These are phyloP conservation scores for Hylaeus volcanicus DNA, from an alignment of 1,140 invertebrate genomes.

Conservation along the genomic window DNA sequence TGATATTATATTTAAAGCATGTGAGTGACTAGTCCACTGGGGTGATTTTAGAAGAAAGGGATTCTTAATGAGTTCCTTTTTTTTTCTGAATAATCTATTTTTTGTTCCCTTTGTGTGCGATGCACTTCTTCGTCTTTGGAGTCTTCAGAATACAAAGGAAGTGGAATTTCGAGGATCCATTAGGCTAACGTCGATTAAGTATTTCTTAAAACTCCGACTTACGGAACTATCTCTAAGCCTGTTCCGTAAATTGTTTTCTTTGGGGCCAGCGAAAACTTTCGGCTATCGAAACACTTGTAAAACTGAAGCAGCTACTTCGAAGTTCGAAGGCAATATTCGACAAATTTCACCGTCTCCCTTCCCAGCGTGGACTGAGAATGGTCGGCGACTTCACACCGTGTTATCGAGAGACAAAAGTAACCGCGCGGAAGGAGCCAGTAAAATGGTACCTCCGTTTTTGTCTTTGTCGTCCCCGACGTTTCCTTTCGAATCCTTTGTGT, in stretches of 20 bases:
- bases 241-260: not conserved
- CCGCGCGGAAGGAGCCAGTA: not conserved
- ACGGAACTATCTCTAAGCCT: too few relatives aligned
- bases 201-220: not conserved
- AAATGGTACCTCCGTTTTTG: slow-evolving; percentile 27
- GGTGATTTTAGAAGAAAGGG: too few relatives aligned
- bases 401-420: slow-evolving; percentile 26
- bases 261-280: not conserved
- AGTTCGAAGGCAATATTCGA: not conserved
- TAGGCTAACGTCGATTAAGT: not conserved
- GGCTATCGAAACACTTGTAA: not conserved
- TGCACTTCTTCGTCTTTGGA: too few relatives aligned
- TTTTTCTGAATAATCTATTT: too few relatives aligned
- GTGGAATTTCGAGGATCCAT: not conserved
- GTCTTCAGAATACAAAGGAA: not conserved
- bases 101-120: too few relatives aligned
- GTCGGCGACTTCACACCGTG: slow-evolving; percentile 11
- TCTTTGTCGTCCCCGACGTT: slow-evolving; percentile 8
- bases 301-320: not conserved
- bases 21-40: too few relatives aligned
- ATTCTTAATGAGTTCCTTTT: too few relatives aligned
- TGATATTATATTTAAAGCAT: too few relatives aligned
- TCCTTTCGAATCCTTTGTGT: slow-evolving; percentile 41
- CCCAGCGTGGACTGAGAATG: not conserved
- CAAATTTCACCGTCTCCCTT: not conserved